Percentiles rank a stretch among this genome's conserved stretches.
phyloP scores from a whole-genome alignment of 2,888 invertebrate genomes.

The Quadriops clusia region DNA sequence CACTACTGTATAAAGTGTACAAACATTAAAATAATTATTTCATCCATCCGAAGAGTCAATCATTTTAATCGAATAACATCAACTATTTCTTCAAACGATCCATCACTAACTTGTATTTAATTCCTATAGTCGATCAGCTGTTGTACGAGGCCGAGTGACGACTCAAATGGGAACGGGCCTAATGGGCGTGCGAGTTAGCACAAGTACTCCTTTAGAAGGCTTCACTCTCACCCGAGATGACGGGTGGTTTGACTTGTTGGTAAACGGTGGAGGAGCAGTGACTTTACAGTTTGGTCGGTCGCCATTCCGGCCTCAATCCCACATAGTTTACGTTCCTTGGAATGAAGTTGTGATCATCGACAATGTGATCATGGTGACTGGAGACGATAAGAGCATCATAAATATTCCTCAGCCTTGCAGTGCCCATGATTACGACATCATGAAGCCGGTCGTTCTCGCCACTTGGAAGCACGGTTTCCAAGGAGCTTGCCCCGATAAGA shows the following conservation, averaged over 20 bases:
- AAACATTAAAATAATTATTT: no score
- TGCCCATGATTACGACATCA: conserved; percentile 80
- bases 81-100: no score
- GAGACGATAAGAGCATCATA: conserved; percentile 61
- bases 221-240: conserved; percentile 87
- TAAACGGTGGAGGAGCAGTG: conserved; percentile 98
- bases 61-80: no score
- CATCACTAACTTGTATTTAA: no score
- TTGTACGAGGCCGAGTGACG: conserved; percentile 89
- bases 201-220: conserved; percentile 88
- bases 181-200: conserved; percentile 91
- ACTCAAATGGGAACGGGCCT: conserved; percentile 85
- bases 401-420: conserved; percentile 67
- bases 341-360: conserved; percentile 96
- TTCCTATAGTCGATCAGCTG: conserved; percentile 93
- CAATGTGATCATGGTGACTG: conserved; percentile 72
- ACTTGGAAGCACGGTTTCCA: conserved; percentile 94
- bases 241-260: conserved; percentile 95
- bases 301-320: conserved; percentile 77
- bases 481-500: conserved; percentile 87
- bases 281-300: conserved; percentile 88
- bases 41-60: no score
- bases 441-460: conserved; percentile 87
- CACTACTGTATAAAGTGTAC: no score
- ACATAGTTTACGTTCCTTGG: conserved; percentile 90